These are phyloP conservation scores for Heliocidaris erythrogramma DNA, from an alignment of 35 echinoderm and acorn worm genomes.

Conservation along the genomic window DNA sequence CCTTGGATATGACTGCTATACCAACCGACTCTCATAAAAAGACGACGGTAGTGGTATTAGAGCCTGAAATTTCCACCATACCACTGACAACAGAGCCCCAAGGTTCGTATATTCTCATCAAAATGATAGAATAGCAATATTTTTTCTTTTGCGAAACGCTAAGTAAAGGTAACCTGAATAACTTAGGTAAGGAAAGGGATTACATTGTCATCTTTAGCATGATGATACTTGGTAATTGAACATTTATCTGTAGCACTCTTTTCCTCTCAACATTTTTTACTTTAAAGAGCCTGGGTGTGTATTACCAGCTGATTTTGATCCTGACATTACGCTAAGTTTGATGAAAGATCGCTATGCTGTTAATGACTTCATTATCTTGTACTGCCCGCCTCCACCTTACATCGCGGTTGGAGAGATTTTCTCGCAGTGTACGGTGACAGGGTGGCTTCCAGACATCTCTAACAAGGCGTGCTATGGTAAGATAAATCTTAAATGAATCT, in stretches of 20 bases:
- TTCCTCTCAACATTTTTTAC: background rate
- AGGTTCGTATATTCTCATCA: background rate
- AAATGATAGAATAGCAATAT: background rate
- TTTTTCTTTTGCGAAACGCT: no score
- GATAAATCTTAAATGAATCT: background rate
- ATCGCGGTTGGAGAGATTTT: background rate
- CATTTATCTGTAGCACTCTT: background rate
- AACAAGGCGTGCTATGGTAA: slow-evolving; percentile 41
- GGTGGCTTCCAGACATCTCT: slow-evolving; percentile 2
- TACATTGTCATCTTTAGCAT: background rate
- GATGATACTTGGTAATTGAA: background rate
- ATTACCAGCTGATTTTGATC: slow-evolving; percentile 22
- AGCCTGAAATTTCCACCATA: background rate
- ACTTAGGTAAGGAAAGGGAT: no score
- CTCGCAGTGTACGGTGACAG: slow-evolving; percentile 15
- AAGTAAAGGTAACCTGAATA: no score
- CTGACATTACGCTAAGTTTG: slow-evolving; percentile 1
- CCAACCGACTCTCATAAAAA: background rate
- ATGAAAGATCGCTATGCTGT: slow-evolving; percentile 17
- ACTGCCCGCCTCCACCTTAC: slow-evolving; percentile 38
- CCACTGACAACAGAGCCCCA: background rate
- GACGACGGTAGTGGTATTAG: background rate
- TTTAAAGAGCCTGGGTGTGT: background rate
- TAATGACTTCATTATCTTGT: slow-evolving; percentile 1
- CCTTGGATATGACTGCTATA: background rate